A percentile compares a stretch with the other conserved stretches of the same genome.
Conservation (phyloP, 2,888 invertebrate genomes). For the Drosophila pseudotalamancana region DNA sequence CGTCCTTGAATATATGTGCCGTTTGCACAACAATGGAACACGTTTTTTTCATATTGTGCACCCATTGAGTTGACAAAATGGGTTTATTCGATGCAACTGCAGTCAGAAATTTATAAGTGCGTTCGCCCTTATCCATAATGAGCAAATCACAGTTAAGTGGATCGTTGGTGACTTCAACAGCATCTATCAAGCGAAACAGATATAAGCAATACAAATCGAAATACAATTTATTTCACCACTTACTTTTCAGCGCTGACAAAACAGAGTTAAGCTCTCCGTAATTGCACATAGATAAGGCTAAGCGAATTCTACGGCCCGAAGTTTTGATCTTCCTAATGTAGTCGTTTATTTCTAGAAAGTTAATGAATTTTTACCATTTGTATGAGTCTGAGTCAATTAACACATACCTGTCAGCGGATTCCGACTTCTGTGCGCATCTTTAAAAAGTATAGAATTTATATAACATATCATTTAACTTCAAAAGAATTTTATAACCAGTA, state of each 20-base stretch:
- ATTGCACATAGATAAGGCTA: constrained; percentile 58
- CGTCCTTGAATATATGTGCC: constrained; percentile 56
- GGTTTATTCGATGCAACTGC: constrained; percentile 54
- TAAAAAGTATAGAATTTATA: neutral
- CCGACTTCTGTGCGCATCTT: constrained; percentile 1
- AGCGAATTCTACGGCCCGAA: constrained; percentile 39
- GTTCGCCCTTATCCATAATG: constrained; percentile 68
- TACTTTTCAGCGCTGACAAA: constrained; percentile 34
- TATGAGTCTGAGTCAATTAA: neutral
- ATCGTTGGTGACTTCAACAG: constrained; percentile 38
- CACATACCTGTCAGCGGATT: constrained; percentile 10
- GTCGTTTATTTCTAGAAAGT: constrained; percentile 41
- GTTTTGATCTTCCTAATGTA: constrained; percentile 44
- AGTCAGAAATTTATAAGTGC: constrained; percentile 63
- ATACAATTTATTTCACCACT: neutral
- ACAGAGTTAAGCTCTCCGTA: constrained; percentile 3
- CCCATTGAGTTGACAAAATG: constrained; percentile 44
- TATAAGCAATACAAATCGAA: neutral
- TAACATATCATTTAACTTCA: no score
- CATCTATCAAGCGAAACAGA: constrained; percentile 16
- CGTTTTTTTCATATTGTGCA: constrained; percentile 30
- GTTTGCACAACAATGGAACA: constrained; percentile 25
- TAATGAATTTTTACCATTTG: neutral
- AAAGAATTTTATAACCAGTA: neutral
- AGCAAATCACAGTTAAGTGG: constrained; percentile 54